These are phyloP conservation scores for Helobdella robusta DNA, from an alignment of 2,888 invertebrate genomes.

Conservation along the genomic window DNA sequence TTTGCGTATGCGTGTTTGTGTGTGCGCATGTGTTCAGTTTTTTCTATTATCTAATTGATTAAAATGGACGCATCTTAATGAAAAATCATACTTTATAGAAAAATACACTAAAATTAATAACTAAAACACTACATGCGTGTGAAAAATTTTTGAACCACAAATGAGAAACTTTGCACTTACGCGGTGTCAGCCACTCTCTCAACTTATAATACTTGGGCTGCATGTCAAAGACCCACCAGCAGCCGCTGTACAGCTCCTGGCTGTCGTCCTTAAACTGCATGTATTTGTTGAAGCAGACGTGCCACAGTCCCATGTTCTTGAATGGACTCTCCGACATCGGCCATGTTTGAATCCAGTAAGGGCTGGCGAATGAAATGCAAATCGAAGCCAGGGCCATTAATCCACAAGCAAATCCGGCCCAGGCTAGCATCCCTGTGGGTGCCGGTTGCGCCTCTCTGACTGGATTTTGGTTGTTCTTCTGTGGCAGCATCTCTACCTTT, in stretches of 20 bases:
- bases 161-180: slow-evolving; percentile 28
- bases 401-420: slow-evolving; percentile 35
- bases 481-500: no score
- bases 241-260: slow-evolving; percentile 78
- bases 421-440: slow-evolving; percentile 32
- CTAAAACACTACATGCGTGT: neutral
- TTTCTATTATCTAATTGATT: no score
- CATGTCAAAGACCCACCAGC: slow-evolving; percentile 92
- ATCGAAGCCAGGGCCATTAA: slow-evolving; percentile 34
- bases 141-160: neutral
- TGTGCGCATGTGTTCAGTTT: no score
- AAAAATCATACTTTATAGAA: no score
- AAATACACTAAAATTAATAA: neutral
- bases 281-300: slow-evolving; percentile 77
- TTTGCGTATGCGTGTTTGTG: no score
- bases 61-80: no score
- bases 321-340: slow-evolving; percentile 60
- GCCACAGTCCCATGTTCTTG: slow-evolving; percentile 83
- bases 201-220: slow-evolving; percentile 55
- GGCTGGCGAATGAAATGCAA: slow-evolving; percentile 37
- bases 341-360: slow-evolving; percentile 40
- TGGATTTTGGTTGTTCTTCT: neutral
- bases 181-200: slow-evolving; percentile 46
- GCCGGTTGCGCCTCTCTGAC: slow-evolving; percentile 21
- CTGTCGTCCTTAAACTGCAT: slow-evolving; percentile 71